Evolutionary conservation across 2,888 invertebrate species (phyloP).

Genomic region (Xanthorhoe designata): DNA sequence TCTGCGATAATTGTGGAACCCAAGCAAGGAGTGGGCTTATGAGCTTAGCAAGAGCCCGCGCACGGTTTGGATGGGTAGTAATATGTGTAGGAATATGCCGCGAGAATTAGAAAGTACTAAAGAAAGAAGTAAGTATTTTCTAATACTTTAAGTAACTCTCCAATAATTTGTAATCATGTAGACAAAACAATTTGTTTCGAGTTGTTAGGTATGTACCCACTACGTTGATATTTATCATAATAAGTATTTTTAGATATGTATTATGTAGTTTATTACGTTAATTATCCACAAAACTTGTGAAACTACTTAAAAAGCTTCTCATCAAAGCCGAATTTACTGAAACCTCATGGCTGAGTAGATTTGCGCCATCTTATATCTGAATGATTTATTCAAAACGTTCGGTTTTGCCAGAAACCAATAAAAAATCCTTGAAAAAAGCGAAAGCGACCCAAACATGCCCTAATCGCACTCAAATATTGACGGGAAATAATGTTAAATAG

Average conservation of each 20-base stretch:
- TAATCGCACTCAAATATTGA: slow-evolving; percentile 6
- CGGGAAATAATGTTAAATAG: neutral
- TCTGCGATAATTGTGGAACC: neutral
- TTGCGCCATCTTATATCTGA: neutral
- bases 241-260: no score
- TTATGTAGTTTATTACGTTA: no score
- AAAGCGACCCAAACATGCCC: neutral
- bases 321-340: neutral
- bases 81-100: no score
- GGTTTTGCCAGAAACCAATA: neutral
- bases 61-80: neutral
- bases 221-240: no score
- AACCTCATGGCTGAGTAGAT: neutral
- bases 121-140: no score
- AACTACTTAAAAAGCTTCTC: no score
- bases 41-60: neutral
- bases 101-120: no score
- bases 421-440: neutral
- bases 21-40: neutral
- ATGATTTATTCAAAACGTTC: slow-evolving; percentile 1
- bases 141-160: no score
- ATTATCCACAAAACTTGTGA: no score
- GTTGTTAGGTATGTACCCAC: no score
- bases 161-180: no score
- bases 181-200: no score